Conservation (phyloP, 2,113 vertebrate species). For the Miniopterus natalensis region DNA sequence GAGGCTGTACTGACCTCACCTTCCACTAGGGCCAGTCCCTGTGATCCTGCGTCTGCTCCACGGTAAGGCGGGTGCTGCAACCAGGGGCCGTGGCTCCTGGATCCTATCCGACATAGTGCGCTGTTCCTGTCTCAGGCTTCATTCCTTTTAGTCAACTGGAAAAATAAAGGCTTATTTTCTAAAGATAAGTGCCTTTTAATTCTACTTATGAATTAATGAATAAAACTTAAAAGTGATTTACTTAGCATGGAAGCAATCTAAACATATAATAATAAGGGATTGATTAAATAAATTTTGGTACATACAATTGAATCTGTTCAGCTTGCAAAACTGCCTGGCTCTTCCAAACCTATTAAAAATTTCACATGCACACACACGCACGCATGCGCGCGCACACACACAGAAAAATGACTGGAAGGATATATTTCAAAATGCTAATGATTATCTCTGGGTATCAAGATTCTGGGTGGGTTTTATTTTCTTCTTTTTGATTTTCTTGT, state of each 20-base stretch:
- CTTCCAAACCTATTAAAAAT: conserved; percentile 42
- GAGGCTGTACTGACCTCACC: neutral
- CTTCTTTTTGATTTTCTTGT: conserved; percentile 38
- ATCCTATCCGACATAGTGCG: fast-evolving
- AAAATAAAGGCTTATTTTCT: conserved; percentile 8
- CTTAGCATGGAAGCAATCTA: conserved; percentile 34
- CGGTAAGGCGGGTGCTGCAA: fast-evolving
- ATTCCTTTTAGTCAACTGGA: neutral
- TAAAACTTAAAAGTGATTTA: conserved; percentile 55
- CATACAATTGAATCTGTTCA: neutral
- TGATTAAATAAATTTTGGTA: conserved; percentile 52
- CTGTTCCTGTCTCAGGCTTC: neutral
- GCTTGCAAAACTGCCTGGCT: neutral
- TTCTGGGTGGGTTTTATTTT: conserved; percentile 40
- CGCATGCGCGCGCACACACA: neutral
- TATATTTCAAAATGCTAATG: neutral
- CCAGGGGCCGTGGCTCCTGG: neutral
- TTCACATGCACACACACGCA: neutral
- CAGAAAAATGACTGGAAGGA: conserved; percentile 29
- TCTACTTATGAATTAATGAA: conserved; percentile 7
- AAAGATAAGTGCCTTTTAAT: conserved; percentile 28
- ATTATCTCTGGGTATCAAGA: neutral
- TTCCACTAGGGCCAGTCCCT: fast-evolving
- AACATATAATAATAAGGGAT: conserved; percentile 3
- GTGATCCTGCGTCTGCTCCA: neutral